Evolutionary conservation across 2,888 invertebrate genomes (phyloP), one percentile per base, ranked within the genome.

Genomic region (Galeopsomyia nigrocyanea): DNA sequence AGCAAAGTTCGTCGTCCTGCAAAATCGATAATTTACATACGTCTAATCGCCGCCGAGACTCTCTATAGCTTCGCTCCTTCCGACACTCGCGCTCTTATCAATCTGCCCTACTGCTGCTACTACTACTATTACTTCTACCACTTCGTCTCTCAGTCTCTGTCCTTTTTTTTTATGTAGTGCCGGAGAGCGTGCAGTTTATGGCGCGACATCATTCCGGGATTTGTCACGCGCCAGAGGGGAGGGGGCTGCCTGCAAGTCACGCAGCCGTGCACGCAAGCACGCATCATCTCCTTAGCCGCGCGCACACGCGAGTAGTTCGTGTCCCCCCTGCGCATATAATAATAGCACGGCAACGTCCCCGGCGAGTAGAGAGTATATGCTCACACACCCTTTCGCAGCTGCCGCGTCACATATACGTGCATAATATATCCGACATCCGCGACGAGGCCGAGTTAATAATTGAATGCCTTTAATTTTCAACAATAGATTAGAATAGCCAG

Each of bases 381-480:
- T 9, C 39, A 13, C 39, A 39, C 39, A 39, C 39, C 39, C 39
- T 39, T 39, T 39, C 19, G n/a, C 26, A 16, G 19, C 55, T 21
- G 46, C 19, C n/a, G 14, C 39, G 39, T 10, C 49, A 19, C 19
- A 14, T 55, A 19, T 21, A 47, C 17, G 17, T 3, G 3, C 31
- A 14, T 49, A 19, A 16, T 22, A 17, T 57, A 13, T 21, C n/a
- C 10, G 39, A 39, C 39, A 39, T 7, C 39, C 39, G 0, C 17
- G 46, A 73, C 68, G 69, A 69, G 61, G 74, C 71, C 65, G 73
- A 71, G 81, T 82, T 81, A 80, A 83, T 82, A 81, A 82, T 83
- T 82, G 79, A 82, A 81, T 78, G 78, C 79, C 75, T 80, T 81
- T 80, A 80, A 80, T 82, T 78, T 77, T 71, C 71, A 64, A 39